Evolutionary conservation across 1,140 invertebrate genomes (phyloP), one percentile per base, ranked within the genome.

Genomic region (Drosophila varians): DNA sequence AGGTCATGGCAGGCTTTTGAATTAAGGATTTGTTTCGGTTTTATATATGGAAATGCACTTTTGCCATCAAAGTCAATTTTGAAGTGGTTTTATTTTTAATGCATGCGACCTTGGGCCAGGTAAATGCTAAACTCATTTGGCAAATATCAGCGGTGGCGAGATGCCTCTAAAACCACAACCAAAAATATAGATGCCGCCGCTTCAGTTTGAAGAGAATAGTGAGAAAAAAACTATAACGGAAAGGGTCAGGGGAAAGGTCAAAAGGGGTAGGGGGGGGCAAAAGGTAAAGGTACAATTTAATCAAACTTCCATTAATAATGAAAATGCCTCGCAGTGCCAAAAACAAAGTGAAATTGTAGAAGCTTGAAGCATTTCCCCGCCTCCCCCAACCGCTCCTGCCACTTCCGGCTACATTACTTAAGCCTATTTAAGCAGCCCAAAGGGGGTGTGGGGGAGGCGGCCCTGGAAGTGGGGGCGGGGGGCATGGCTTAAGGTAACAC

Each of bases 231-330:
- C 14, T 3, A 9, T 18, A 16, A 19, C 1, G 38, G 16, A 42
- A 16, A 53, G n/a, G 16, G 26, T 43, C 42, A 25, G 9, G 48
- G 16, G 3, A 9, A 12, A 38, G 12, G 36, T 36, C 34, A 36
- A n/a, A n/a, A n/a, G 34, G 11, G 52, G 18, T 11, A 16, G 11
- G 53, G n/a, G 18, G 18, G 34, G n/a, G 31, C n/a, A 6, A 14
- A 5, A 4, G 36, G 12, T 14, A 45, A 25, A 23, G 26, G 40
- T 36, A 49, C 70, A 84, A 86, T 86, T 84, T 84, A 84, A 84
- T 84, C 79, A 84, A 86, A 84, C 75, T 86, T 86, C 74, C 80
- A 86, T 80, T 80, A 86, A 80, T 84, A 80, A 84, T 84, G 76
- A 62, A 86, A 31, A 82, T 69, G 60, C 54, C 74, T 45, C 31